phyloP scores from a whole-genome alignment of 2,888 invertebrate genomes.

The Drosophila cyrtoloma region DNA sequence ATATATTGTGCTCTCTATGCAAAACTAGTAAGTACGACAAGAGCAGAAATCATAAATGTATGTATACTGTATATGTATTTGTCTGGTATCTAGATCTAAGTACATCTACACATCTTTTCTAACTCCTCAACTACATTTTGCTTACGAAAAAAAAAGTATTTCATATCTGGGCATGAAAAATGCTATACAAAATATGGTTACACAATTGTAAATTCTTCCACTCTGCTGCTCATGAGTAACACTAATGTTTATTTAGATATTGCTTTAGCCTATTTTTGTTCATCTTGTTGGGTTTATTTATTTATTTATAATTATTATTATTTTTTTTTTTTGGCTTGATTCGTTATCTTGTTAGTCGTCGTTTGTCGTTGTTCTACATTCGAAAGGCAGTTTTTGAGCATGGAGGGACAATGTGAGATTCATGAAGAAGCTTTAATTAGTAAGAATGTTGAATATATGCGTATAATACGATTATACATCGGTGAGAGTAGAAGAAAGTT shows the following conservation, averaged over 20 bases:
- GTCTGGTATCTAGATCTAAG: conserved; percentile 14
- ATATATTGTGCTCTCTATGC: conserved; percentile 33
- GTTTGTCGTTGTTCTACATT: conserved; percentile 48
- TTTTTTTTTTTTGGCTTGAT: conserved; percentile 48
- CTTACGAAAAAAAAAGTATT: conserved; percentile 27
- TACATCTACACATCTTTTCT: conserved; percentile 23
- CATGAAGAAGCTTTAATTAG: conserved; percentile 65
- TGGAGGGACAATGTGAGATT: conserved; percentile 80
- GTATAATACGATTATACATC: conserved; percentile 24
- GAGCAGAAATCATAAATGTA: conserved; percentile 36
- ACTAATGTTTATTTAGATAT: conserved; percentile 47
- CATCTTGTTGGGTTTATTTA: conserved; percentile 10
- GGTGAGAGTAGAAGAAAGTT: conserved; percentile 27
- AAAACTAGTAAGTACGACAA: conserved; percentile 22
- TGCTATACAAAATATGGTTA: conserved; percentile 65
- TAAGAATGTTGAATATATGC: conserved; percentile 48
- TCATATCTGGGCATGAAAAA: conserved; percentile 56
- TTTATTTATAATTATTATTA: conserved; percentile 2
- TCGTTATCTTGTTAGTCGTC: conserved; percentile 44
- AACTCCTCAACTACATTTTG: conserved; percentile 20
- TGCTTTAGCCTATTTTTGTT: conserved; percentile 13
- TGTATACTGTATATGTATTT: conserved; percentile 24
- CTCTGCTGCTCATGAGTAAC: conserved; percentile 32
- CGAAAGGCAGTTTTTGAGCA: conserved; percentile 78
- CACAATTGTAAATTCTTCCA: conserved; percentile 38